These are phyloP conservation scores for Uropetala carovei DNA, from an alignment of 2,888 invertebrate genomes.

Conservation along the genomic window DNA sequence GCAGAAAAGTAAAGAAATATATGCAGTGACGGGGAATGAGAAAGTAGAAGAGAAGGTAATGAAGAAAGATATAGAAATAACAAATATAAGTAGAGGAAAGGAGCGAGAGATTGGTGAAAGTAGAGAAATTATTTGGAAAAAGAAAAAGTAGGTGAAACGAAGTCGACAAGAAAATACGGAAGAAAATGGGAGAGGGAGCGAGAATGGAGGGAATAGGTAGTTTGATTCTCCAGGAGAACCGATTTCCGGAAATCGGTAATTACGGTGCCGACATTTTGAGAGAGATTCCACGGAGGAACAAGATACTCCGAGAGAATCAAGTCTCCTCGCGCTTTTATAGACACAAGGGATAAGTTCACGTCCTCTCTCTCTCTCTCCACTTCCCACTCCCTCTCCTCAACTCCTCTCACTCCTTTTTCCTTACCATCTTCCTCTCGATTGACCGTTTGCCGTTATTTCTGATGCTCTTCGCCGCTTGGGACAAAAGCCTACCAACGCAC, in stretches of 20 bases:
- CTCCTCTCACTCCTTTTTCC: neutral
- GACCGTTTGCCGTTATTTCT: neutral
- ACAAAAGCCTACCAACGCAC: neutral
- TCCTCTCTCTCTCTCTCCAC: neutral
- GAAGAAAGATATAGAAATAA: neutral
- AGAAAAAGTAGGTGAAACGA: neutral
- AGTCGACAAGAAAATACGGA: neutral
- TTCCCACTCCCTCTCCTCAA: neutral
- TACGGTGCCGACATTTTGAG: neutral
- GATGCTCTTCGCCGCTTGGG: neutral
- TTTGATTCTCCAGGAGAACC: neutral
- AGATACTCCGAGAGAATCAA: neutral
- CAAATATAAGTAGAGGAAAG: neutral
- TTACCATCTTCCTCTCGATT: neutral
- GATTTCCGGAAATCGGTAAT: neutral
- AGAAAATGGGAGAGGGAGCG: neutral
- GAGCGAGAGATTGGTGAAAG: neutral
- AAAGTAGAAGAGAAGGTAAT: neutral
- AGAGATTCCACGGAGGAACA: neutral
- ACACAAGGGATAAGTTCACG: neutral
- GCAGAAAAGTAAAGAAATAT: too few species aligned
- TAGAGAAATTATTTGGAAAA: neutral
- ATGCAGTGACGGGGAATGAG: neutral
- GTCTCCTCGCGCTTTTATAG: neutral
- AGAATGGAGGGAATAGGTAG: neutral